Conservation (phyloP, 2,888 invertebrate genomes). For the Saturnia japonica region DNA sequence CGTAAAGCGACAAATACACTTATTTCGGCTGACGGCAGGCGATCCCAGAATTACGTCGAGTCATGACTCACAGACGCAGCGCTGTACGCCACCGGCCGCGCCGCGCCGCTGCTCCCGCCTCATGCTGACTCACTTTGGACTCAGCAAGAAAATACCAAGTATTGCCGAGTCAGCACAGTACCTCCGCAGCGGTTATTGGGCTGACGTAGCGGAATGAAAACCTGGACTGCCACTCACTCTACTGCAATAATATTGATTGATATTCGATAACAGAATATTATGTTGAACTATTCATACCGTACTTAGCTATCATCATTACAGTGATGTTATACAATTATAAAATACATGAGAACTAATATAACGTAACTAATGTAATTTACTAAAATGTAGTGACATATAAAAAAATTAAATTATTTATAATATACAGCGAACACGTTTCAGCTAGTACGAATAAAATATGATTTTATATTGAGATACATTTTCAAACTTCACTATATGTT, state of each 20-base stretch:
- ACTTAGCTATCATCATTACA: background rate
- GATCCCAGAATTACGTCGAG: conserved; percentile 61
- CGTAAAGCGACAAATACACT: conserved; percentile 75
- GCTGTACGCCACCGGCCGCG: too few relatives aligned
- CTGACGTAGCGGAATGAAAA: conserved; percentile 59
- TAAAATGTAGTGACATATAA: too few relatives aligned
- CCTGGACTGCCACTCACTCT: conserved; percentile 44
- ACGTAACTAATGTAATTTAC: too few relatives aligned
- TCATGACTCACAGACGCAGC: conserved; percentile 59
- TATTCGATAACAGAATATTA: conserved; percentile 46
- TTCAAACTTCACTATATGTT: background rate
- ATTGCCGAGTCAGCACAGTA: conserved; percentile 58
- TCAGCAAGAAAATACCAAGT: conserved; percentile 48
- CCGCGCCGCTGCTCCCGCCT: conserved; percentile 30
- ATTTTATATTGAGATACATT: too few relatives aligned
- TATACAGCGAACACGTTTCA: too few relatives aligned
- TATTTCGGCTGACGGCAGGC: conserved; percentile 71
- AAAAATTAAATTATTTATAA: too few relatives aligned
- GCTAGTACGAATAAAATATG: too few relatives aligned
- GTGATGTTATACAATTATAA: background rate
- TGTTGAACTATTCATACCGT: background rate
- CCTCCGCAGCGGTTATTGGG: conserved; percentile 61
- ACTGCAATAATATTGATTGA: conserved; percentile 69
- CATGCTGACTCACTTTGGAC: conserved; percentile 66
- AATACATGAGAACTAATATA: background rate